Percentiles rank a stretch among this genome's conserved stretches.
These are phyloP conservation scores for Noctuana brunneofusca DNA, from an alignment of 2,888 invertebrate genomes.

Conservation along the genomic window DNA sequence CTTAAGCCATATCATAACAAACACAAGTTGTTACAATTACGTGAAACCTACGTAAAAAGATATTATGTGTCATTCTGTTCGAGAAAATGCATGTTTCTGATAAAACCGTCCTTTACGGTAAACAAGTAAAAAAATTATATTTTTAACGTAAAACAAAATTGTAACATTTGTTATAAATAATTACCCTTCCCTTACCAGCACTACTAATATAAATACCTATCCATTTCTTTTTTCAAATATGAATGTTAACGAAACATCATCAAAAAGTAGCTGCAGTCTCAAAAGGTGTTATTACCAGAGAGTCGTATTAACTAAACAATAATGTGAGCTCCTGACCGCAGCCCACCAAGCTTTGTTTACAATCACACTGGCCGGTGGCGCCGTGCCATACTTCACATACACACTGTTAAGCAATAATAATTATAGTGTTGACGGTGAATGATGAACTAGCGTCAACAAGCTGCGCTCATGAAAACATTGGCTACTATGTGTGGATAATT, in stretches of 20 bases:
- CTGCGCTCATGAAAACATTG: too few relatives aligned
- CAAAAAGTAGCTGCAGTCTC: too few relatives aligned
- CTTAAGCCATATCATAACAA: neutral
- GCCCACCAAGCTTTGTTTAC: neutral
- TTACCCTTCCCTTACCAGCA: neutral
- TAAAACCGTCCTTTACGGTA: neutral
- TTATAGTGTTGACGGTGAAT: too few relatives aligned
- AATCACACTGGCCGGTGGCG: neutral
- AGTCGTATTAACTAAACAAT: neutral
- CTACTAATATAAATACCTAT: too few relatives aligned
- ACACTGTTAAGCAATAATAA: too few relatives aligned
- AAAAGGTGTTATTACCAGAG: too few relatives aligned
- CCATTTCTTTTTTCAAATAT: too few relatives aligned
- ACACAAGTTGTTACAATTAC: conserved; percentile 1
- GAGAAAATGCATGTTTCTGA: conserved; percentile 11
- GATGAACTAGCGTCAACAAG: too few relatives aligned
- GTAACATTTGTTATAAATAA: neutral
- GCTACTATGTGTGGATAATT: too few relatives aligned
- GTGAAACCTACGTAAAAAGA: neutral
- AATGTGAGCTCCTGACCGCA: neutral
- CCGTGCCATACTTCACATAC: neutral
- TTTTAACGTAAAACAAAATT: neutral
- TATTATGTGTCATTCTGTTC: conserved; percentile 5
- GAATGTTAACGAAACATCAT: too few relatives aligned
- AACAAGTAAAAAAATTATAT: neutral